Percentiles rank a stretch among this genome's conserved stretches.
These are phyloP conservation scores for Sebastolobus alascanus DNA, from an alignment of 2,797 vertebrate species.

Conservation along the genomic window DNA sequence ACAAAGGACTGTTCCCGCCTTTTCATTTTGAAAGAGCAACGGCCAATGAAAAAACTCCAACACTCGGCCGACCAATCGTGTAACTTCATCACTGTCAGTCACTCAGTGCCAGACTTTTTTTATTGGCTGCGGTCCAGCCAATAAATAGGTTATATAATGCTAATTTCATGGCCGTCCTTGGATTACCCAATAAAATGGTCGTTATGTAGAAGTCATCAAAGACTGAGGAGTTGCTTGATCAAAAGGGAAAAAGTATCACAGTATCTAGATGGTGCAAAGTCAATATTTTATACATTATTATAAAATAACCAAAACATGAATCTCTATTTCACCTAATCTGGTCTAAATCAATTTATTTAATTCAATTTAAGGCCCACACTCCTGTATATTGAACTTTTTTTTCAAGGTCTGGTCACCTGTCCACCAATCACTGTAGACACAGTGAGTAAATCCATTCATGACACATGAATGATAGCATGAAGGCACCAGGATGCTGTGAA, in stretches of 20 bases:
- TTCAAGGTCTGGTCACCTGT: not conserved
- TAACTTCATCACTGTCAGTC: too few relatives aligned
- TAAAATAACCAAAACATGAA: not conserved
- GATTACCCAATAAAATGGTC: not conserved
- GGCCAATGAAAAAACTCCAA: too few relatives aligned
- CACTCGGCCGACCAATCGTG: too few relatives aligned
- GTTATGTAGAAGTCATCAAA: not conserved
- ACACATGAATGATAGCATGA: not conserved
- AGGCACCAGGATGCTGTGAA: slow-evolving; percentile 2
- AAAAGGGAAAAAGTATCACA: not conserved
- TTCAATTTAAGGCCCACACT: not conserved
- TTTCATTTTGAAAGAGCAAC: too few relatives aligned
- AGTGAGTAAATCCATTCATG: not conserved
- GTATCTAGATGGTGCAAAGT: not conserved
- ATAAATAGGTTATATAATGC: not conserved
- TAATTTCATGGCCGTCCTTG: not conserved
- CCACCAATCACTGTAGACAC: not conserved
- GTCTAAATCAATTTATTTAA: not conserved
- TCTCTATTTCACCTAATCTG: not conserved
- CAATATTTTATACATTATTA: not conserved
- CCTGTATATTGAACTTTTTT: not conserved
- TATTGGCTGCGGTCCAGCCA: not conserved
- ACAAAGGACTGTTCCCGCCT: too few relatives aligned
- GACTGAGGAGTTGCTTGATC: not conserved
- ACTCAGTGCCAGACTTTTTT: too few relatives aligned